Base-by-base conservation (phyloP, 2,113 vertebrate genomes). In the Brienomyrus longianalis region DNA sequence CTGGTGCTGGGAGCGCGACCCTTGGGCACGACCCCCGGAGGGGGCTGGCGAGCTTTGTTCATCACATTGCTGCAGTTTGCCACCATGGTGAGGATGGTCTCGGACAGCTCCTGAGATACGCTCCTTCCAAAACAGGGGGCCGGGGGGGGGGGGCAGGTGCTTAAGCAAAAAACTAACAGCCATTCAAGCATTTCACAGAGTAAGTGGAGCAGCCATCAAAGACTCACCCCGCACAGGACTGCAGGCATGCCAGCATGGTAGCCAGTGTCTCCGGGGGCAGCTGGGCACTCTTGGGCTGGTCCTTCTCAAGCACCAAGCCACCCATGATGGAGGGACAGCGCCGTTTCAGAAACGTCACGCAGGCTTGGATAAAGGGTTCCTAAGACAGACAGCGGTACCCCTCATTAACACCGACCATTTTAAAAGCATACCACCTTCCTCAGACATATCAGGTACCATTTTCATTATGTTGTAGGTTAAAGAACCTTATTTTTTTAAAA, bases 341-440 rank as follows among this genome's bases (percentile, higher is more conserved):
- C 93, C 98, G 96, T 94, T 99, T 99, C 92, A 99, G 95, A 95
- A 99, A 99, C 86, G 98, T 99, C 95, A 99, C 98, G 89, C 98
- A 99, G 1, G 98, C 98, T 93, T 98, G 98, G 94, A 99, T 99
- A 92, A 99, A 99, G 87, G 98, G 98, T 94, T 99, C 98, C 98
- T 99, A 13, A 66, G 62, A 70, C 51, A 92, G 52, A 90, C 89
- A 15, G 90, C 27, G 89, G 89, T 51, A 88, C 39, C 87, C 5
- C 3, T 0, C 15, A 56, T 4, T 17, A 88, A 27, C 51, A 27
- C 27, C 88, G 90, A 50, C 27, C 23, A 47, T 35, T 39, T 77
- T 39, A 15, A 77, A 77, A 39, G 35, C 4, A 27, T 13, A 11
- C 66, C 10, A 27, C 10, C 31, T 17, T 19, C 31, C 70, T 39